A percentile compares a stretch with the other conserved stretches of the same genome.
Conservation (phyloP, 1,140 invertebrate genomes). For the Solenopsis fugax region DNA sequence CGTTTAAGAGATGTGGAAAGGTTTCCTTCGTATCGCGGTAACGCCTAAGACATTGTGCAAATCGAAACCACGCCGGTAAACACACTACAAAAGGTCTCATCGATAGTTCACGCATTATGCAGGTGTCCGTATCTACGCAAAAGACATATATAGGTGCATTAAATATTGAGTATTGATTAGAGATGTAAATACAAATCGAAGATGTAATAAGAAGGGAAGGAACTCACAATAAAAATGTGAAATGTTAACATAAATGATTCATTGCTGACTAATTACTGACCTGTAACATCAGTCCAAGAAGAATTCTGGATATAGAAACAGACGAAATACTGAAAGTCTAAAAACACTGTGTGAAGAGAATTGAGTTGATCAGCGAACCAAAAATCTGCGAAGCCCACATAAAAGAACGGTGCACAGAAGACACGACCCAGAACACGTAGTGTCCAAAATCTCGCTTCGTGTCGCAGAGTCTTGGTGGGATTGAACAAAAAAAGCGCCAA, state of each 20-base stretch:
- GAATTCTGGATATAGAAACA: slow-evolving; percentile 88
- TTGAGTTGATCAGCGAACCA: slow-evolving; percentile 97
- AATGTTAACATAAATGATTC: not conserved
- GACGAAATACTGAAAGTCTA: slow-evolving; percentile 93
- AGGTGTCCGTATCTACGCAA: slow-evolving; percentile 82
- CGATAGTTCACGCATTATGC: slow-evolving; percentile 84
- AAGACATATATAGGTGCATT: not conserved
- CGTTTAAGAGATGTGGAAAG: slow-evolving; percentile 92
- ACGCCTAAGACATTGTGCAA: slow-evolving; percentile 94
- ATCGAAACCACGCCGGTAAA: slow-evolving; percentile 95
- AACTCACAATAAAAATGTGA: slow-evolving; percentile 1
- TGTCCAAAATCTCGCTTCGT: slow-evolving; percentile 91
- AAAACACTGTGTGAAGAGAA: slow-evolving; percentile 91
- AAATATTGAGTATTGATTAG: slow-evolving; percentile 16
- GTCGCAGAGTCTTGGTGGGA: slow-evolving; percentile 92
- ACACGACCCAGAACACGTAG: slow-evolving; percentile 88
- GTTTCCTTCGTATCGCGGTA: slow-evolving; percentile 89
- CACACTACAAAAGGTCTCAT: slow-evolving; percentile 90
- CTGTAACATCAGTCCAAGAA: slow-evolving; percentile 83
- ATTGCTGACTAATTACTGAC: slow-evolving; percentile 70
- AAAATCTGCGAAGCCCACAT: slow-evolving; percentile 96
- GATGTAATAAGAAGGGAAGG: not conserved
- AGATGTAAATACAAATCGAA: slow-evolving; percentile 28
- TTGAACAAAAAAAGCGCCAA: slow-evolving; percentile 93
- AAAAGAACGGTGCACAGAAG: slow-evolving; percentile 93